A percentile compares a stretch with the other conserved stretches of the same genome.
phyloP scores from a whole-genome alignment of 2,888 invertebrate species.

The Scaptomyza polygonia region DNA sequence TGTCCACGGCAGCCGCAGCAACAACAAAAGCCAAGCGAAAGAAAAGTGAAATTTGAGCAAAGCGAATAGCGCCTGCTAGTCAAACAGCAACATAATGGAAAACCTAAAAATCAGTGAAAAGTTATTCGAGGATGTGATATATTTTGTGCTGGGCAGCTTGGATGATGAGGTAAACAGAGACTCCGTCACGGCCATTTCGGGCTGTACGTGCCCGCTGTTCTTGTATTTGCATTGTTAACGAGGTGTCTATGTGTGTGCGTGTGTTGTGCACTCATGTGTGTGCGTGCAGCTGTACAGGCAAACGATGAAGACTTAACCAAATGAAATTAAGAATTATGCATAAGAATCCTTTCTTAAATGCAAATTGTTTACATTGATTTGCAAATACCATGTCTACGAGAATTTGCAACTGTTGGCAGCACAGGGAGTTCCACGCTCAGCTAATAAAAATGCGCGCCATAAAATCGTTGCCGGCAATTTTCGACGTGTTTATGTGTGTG shows the following conservation, averaged over 20 bases:
- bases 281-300: constrained; percentile 46
- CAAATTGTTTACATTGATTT: background rate
- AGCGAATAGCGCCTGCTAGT: constrained; percentile 43
- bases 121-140: constrained; percentile 93
- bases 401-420: constrained; percentile 1
- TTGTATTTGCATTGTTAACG: constrained; percentile 45
- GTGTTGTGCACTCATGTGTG: constrained; percentile 18
- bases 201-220: constrained; percentile 35
- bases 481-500: constrained; percentile 9
- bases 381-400: background rate
- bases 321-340: constrained; percentile 13
- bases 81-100: constrained; percentile 72
- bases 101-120: constrained; percentile 82
- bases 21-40: constrained; percentile 67
- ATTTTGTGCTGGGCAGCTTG: constrained; percentile 92
- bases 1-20: constrained; percentile 60
- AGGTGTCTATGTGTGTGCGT: constrained; percentile 11
- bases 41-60: constrained; percentile 68
- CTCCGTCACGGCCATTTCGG: constrained; percentile 5
- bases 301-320: constrained; percentile 4
- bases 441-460: constrained; percentile 61
- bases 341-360: background rate
- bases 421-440: constrained; percentile 52
- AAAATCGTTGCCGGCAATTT: constrained; percentile 64
- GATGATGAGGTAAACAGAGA: constrained; percentile 87